Evolutionary conservation across 2,113 vertebrate genomes (phyloP), one percentile per base, ranked within the genome.

Genomic region (Tursiops truncatus): DNA sequence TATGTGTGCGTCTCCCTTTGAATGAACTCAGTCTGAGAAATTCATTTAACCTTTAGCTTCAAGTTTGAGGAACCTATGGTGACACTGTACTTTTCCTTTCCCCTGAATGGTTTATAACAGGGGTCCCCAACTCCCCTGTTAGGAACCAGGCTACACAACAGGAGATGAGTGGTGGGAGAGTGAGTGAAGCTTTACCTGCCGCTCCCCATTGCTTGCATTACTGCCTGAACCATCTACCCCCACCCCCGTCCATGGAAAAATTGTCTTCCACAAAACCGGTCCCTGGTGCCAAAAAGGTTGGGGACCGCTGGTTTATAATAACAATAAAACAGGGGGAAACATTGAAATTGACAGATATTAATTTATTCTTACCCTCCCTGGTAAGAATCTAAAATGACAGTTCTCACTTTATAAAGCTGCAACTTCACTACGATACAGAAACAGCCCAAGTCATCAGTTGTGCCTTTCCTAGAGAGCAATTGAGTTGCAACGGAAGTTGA

Each of bases 11-110:
- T 93, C 93, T 89, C 81, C 70, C 2, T 92, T 70, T 89, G 65
- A 68, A 95, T 90, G 89, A 96, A 63, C 53, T 96, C 89, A 93
- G 18, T 20, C 77, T 96, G 83, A 97, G 85, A 98, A 98, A 98
- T 96, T 91, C 41, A 95, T 98, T 98, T 98, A 98, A 98, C 90
- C 93, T 98, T 98, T 98, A 98, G 56, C 96, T 97, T 98, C 97
- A 97, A 95, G 67, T 98, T 92, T 97, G 94, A 98, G 95, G 92
- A 94, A 97, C 79, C 88, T 95, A 91, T 86, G 83, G 94, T 98
- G 95, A 97, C 81, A 97, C 23, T 89, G 18, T 73, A 65, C 79
- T 97, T 97, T 97, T 97, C 89, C 71, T 83, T 95, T 96, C 80
- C 96, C 71, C 18, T 93, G 60, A 56, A 94, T 41, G 83, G 65